Base-by-base conservation (phyloP, 2,888 invertebrate genomes). In the Aporophyla nigra region DNA sequence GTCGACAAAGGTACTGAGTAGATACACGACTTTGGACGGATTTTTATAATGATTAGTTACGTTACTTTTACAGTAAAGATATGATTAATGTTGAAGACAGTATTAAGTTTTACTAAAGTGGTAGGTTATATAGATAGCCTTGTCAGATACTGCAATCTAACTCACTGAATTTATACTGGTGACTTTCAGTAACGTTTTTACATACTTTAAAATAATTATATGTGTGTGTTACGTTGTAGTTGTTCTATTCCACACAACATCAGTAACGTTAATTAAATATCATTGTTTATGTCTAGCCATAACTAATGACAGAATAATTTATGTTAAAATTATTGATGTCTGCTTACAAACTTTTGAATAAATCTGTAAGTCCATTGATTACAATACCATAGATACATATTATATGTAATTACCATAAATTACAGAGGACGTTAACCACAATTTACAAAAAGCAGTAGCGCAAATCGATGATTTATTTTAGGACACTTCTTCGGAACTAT, bases 401-500 rank as follows among this genome's bases (percentile, higher is more conserved):
- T 46, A 46, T 46, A 46, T 82, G 86, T 86, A 84, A 85, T 86
- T 77, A 83, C 72, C 78, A 85, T 90, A 89, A 90, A 88, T 89
- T 88, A 90, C 80, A 83, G 85, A 69, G 67, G 76, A 79, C 85
- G 84, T 89, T 89, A 87, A 88, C 86, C 87, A 88, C 87, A 87
- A 90, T 90, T 87, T 91, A 90, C 90, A 89, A 89, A 88, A 80
- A 87, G 83, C 82, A 71, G 85, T 90, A 83, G 80, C 80, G 85
- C 76, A 84, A 84, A 87, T 78, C 78, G 87, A 84, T 88, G 85
- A 91, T 90, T 90, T 91, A 93, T 92, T 91, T 91, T 84, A 74
- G 83, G 85, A 83, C 76, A 86, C 82, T 90, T 90, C 91, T 86
- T 90, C 88, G 85, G 84, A 90, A 92, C 88, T 89, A 92, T 92